These are phyloP conservation scores for Syrphus vitripennis DNA, from an alignment of 2,888 invertebrate genomes.

Conservation along the genomic window DNA sequence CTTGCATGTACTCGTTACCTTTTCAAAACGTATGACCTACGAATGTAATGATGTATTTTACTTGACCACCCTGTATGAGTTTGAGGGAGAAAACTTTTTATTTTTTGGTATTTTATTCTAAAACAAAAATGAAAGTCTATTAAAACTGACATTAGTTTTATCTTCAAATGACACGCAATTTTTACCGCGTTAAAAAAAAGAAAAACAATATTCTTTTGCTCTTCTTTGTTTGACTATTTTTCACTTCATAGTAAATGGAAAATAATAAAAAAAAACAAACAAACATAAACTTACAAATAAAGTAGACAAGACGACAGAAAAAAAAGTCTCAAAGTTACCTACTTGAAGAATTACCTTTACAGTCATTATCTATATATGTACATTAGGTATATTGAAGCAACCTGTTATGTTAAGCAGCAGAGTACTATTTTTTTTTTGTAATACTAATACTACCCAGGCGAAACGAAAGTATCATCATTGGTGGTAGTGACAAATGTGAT, in stretches of 20 bases:
- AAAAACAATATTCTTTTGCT: background rate
- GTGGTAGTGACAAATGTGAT: background rate
- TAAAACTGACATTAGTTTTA: constrained; percentile 15
- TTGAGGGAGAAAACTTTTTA: background rate
- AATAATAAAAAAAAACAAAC: background rate
- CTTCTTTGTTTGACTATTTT: background rate
- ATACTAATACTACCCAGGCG: background rate
- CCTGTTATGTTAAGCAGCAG: constrained; percentile 21
- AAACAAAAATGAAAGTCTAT: constrained; percentile 35
- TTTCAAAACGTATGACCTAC: too few relatives aligned
- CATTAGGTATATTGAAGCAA: background rate
- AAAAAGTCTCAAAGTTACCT: background rate
- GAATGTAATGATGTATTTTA: too few relatives aligned
- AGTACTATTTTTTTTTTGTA: background rate
- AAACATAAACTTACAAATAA: background rate
- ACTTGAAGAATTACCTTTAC: background rate
- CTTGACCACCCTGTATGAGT: background rate
- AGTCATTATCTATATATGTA: background rate
- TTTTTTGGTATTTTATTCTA: background rate
- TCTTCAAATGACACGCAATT: constrained; percentile 36
- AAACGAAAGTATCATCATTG: constrained; percentile 47
- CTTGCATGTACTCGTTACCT: background rate
- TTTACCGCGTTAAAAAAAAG: background rate
- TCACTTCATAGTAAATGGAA: background rate
- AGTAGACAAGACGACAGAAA: background rate